Evolutionary conservation across 2,113 vertebrate genomes (phyloP).

Genomic region (Fregata magnificens): DNA sequence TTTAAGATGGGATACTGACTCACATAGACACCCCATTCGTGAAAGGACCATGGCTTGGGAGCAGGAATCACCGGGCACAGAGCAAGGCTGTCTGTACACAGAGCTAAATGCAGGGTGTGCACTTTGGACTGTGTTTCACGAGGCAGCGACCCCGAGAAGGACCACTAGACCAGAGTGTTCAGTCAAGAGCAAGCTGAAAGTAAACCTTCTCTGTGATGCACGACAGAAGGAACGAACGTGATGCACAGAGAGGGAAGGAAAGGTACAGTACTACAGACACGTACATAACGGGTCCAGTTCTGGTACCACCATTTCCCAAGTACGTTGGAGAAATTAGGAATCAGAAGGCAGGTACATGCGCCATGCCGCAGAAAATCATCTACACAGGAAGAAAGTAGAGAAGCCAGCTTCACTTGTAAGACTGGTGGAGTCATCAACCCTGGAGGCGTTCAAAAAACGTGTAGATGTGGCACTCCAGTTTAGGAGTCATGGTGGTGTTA

Average conservation of each 20-base stretch:
- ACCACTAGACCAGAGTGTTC: neutral
- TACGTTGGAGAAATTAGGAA: neutral
- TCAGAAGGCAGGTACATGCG: neutral
- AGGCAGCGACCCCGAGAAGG: neutral
- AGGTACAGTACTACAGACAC: neutral
- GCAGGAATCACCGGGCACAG: neutral
- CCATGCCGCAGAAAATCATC: neutral
- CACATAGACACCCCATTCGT: neutral
- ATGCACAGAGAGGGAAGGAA: neutral
- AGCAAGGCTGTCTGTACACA: neutral
- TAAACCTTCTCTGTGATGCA: neutral
- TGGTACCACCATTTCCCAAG: neutral
- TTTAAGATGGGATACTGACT: neutral
- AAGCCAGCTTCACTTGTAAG: neutral
- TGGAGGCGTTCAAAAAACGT: too few relatives aligned
- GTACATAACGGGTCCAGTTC: neutral
- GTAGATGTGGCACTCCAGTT: too few relatives aligned
- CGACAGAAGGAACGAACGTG: fast-evolving
- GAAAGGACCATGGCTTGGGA: neutral
- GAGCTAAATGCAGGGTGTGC: too few relatives aligned
- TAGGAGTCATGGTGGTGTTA: too few relatives aligned
- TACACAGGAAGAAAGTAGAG: neutral
- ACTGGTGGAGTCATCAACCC: too few relatives aligned
- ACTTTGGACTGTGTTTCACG: neutral
- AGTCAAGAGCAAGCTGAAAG: neutral